phyloP scores from a whole-genome alignment of 1,140 invertebrate species.

The Drosophila grimshawi region DNA sequence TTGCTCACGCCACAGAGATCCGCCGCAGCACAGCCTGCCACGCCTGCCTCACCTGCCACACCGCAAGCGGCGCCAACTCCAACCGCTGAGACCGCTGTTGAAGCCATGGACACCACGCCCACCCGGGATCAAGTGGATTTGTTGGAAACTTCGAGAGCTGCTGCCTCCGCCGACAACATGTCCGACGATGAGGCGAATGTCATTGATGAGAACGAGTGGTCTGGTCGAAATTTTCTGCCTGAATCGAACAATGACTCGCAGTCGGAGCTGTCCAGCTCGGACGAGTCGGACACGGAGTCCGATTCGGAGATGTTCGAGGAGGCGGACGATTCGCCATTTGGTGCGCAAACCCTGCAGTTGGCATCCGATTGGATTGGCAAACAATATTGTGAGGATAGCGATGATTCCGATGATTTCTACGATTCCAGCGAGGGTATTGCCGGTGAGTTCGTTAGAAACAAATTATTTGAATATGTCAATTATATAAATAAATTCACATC shows the following conservation, averaged over 20 bases:
- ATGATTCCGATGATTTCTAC: conserved; percentile 79
- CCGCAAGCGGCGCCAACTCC: conserved; percentile 2
- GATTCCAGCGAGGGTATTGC: conserved; percentile 83
- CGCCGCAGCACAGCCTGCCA: conserved; percentile 35
- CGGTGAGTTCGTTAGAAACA: conserved; percentile 46
- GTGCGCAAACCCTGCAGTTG: conserved; percentile 80
- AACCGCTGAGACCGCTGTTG: background rate
- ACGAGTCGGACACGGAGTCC: conserved; percentile 75
- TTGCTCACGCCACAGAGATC: conserved; percentile 39
- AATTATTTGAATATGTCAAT: background rate
- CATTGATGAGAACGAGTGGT: conserved; percentile 97
- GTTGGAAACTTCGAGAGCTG: conserved; percentile 85
- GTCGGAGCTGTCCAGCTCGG: conserved; percentile 84
- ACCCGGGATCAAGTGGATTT: conserved; percentile 86
- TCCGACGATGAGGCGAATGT: conserved; percentile 89
- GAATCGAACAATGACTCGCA: conserved; percentile 91
- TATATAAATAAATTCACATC: background rate
- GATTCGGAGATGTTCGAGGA: conserved; percentile 83
- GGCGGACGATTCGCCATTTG: conserved; percentile 84
- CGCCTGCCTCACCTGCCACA: conserved; percentile 29
- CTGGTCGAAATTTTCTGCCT: conserved; percentile 94
- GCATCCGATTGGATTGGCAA: conserved; percentile 84
- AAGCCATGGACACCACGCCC: conserved; percentile 60
- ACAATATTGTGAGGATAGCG: conserved; percentile 82
- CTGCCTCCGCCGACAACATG: conserved; percentile 85